Evolutionary conservation across 2,113 vertebrate species (phyloP), one percentile per base, ranked within the genome.

Genomic region (Sebastes schlegelii): DNA sequence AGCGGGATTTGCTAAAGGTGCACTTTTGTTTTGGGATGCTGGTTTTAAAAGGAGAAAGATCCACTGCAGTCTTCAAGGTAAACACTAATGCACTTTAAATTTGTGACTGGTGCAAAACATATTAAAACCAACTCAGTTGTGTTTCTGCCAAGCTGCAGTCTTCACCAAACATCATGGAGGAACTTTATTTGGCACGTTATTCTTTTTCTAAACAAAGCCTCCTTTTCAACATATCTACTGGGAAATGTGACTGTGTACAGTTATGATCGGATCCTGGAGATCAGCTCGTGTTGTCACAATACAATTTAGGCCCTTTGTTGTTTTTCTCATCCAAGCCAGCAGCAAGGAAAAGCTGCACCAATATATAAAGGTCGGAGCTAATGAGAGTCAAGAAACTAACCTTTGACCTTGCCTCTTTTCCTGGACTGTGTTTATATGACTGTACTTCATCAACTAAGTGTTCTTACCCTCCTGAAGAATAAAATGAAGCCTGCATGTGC

Each of bases 1-100:
- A 62, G 58, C 49, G 4, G 61, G 49, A 76, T 89, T 84, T 86
- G 82, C 77, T 75, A 11, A 83, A 87, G 60, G 34, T 76, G 71
- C 78, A 84, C 71, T 81, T 79, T 79, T 79, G 45, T 45, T 71
- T 73, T 52, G 8, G 55, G 60, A 66, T 66, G 63, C 69, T 78
- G 34, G 5, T 80, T 86, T 65, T 34, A 34, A 73, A 80, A 86
- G 49, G 60, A 71, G 17, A 23, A 82, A 43, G 51, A 65, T 79
- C 21, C 46, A 63, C 77, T 76, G 68, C 82, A 79, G 81, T 83
- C 64, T 79, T 79, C 73, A 64, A 82, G 51, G 45, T 42, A 62
- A 81, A 82, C 48, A 49, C 58, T 74, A 64, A 85, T 68, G 34
- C 40, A 65, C 46, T 74, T 83, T 57, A 49, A 73, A 78, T 81